Conservation (phyloP, 2,888 invertebrate genomes). For the Ichneumoninae sp. region DNA sequence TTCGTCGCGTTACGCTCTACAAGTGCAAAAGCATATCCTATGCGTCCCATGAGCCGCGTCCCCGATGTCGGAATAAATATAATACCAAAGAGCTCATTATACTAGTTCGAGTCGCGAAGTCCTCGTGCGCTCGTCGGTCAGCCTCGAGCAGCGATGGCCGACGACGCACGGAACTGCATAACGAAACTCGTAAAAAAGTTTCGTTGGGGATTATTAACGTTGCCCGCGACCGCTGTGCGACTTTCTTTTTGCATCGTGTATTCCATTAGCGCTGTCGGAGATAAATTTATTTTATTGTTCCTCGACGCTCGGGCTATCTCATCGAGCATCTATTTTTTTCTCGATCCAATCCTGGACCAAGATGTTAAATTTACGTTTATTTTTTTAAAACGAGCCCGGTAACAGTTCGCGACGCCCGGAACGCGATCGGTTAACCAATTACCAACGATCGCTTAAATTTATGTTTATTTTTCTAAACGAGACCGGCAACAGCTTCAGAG, state of each 20-base stretch:
- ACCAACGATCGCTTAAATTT: too few species aligned
- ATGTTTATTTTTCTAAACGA: too few species aligned
- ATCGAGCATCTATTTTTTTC: constrained; percentile 2
- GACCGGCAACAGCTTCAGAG: too few species aligned
- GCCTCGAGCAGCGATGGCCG: constrained; percentile 7
- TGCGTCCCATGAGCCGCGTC: constrained; percentile 22
- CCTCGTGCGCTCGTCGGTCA: constrained; percentile 28
- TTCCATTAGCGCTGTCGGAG: not conserved
- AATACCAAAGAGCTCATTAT: constrained; percentile 28
- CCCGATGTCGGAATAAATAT: constrained; percentile 40
- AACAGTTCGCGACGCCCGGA: too few species aligned
- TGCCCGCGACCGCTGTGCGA: not conserved
- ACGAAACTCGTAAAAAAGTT: constrained; percentile 22
- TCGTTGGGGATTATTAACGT: constrained; percentile 24
- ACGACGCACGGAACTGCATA: not conserved
- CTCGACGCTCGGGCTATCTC: not conserved
- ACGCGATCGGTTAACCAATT: too few species aligned
- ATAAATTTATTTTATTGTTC: constrained; percentile 3
- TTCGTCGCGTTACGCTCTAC: constrained; percentile 54
- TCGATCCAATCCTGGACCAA: not conserved
- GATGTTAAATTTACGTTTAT: not conserved
- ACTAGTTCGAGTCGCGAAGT: constrained; percentile 5
- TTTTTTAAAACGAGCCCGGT: too few species aligned
- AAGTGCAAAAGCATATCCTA: constrained; percentile 50
- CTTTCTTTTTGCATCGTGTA: constrained; percentile 45